Percentiles rank a stretch among this genome's conserved stretches.
Conservation (phyloP, 2,797 vertebrate species). For the Enteromius fasciolatus region DNA sequence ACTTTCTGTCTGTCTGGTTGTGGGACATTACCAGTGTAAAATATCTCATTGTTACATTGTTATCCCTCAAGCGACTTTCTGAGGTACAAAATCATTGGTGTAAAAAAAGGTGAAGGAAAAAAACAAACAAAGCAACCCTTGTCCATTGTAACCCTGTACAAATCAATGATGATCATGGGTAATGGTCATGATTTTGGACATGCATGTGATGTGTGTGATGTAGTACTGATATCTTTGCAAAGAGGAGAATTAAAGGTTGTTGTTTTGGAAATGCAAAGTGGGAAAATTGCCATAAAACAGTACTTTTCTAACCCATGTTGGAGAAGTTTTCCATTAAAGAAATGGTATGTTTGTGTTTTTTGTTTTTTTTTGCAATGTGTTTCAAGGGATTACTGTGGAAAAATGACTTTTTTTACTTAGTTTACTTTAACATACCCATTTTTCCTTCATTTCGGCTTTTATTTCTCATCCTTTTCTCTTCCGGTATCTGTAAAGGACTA, state of each 20-base stretch:
- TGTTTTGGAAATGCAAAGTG: constrained; percentile 74
- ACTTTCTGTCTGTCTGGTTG: constrained; percentile 63
- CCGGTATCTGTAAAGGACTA: background rate
- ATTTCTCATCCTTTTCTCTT: constrained; percentile 32
- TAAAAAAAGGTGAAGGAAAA: constrained; percentile 31
- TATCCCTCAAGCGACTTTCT: constrained; percentile 84
- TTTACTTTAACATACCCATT: constrained; percentile 38
- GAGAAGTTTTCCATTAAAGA: constrained; percentile 2
- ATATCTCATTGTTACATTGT: constrained; percentile 81
- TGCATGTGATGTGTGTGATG: constrained; percentile 84
- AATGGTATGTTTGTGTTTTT: constrained; percentile 10
- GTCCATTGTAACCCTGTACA: constrained; percentile 86
- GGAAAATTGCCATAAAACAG: constrained; percentile 69
- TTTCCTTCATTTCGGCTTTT: constrained; percentile 32
- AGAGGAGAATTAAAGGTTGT: constrained; percentile 79
- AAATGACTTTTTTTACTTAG: background rate
- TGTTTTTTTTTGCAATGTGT: background rate
- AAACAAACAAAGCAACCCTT: constrained; percentile 60
- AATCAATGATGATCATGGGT: constrained; percentile 80
- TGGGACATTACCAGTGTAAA: constrained; percentile 76
- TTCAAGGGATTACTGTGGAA: background rate
- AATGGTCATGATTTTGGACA: constrained; percentile 82
- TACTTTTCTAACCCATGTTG: constrained; percentile 65
- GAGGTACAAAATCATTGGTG: constrained; percentile 83
- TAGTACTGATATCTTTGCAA: constrained; percentile 81